These are phyloP conservation scores for Noctilio leporinus DNA, from an alignment of 2,113 vertebrate species.

Conservation along the genomic window DNA sequence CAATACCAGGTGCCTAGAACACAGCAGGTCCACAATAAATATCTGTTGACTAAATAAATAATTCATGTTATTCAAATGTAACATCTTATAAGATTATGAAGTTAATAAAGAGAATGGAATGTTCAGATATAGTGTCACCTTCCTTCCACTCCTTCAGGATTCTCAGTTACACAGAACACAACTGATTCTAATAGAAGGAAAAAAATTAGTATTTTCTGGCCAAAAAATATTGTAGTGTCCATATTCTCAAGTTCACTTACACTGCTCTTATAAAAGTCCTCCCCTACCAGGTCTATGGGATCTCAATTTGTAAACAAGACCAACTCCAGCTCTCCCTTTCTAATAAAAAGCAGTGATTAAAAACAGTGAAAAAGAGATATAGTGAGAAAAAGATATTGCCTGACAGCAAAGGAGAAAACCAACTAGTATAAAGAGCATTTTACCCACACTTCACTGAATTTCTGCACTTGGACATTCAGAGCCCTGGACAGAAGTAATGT, in stretches of 20 bases:
- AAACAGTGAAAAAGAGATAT: neutral
- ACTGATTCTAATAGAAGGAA: neutral
- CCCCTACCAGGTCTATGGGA: neutral
- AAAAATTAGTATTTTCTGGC: neutral
- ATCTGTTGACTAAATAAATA: neutral
- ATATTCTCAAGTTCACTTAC: neutral
- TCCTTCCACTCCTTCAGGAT: neutral
- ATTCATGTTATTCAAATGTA: neutral
- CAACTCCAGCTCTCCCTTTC: neutral
- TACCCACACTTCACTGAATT: neutral
- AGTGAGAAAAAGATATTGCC: neutral
- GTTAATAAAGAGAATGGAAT: neutral
- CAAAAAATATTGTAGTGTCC: neutral
- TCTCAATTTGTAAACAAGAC: neutral
- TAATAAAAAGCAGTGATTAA: neutral
- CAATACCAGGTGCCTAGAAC: neutral
- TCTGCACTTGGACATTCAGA: neutral
- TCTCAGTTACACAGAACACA: neutral
- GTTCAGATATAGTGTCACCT: neutral
- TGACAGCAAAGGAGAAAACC: neutral
- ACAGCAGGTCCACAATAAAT: neutral
- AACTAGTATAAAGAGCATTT: neutral
- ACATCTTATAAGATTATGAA: neutral
- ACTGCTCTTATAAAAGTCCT: neutral
- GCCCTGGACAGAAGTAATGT: neutral